These are phyloP conservation scores for Synergus itoensis DNA, from an alignment of 2,888 invertebrate species.

Conservation along the genomic window DNA sequence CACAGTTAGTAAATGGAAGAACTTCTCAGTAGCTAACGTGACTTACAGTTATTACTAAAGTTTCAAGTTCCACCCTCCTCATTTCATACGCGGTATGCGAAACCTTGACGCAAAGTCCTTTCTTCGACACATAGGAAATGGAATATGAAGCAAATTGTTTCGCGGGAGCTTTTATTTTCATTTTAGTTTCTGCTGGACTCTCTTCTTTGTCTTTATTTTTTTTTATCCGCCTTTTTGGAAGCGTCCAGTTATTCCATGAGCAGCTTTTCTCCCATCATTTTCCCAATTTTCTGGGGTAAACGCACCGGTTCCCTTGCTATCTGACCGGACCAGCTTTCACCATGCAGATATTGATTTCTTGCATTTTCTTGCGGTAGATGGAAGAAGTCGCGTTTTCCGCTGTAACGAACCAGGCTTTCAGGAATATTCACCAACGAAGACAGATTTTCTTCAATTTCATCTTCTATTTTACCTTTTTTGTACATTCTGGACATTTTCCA, in stretches of 20 bases:
- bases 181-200: conserved; percentile 33
- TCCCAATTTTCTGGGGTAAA: conserved; percentile 13
- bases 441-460: neutral
- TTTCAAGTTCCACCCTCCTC: conserved; percentile 16
- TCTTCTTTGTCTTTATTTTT: conserved; percentile 22
- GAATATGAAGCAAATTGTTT: neutral
- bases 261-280: neutral
- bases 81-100: neutral
- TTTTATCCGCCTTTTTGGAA: neutral
- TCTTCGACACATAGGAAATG: neutral
- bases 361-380: conserved; percentile 33
- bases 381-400: conserved; percentile 25
- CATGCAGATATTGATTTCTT: conserved; percentile 40
- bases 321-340: conserved; percentile 20
- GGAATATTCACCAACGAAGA: conserved; percentile 7
- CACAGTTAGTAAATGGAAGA: conserved; percentile 56
- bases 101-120: neutral
- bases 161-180: neutral
- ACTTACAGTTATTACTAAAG: conserved; percentile 56
- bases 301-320: conserved; percentile 8
- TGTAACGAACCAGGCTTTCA: conserved; percentile 14
- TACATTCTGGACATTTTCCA: too few species aligned
- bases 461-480: too few species aligned
- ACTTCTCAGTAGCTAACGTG: conserved; percentile 55
- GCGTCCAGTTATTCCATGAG: neutral